Base-by-base conservation (phyloP, 2,888 invertebrate genomes). In the Micoletzkya japonica region DNA sequence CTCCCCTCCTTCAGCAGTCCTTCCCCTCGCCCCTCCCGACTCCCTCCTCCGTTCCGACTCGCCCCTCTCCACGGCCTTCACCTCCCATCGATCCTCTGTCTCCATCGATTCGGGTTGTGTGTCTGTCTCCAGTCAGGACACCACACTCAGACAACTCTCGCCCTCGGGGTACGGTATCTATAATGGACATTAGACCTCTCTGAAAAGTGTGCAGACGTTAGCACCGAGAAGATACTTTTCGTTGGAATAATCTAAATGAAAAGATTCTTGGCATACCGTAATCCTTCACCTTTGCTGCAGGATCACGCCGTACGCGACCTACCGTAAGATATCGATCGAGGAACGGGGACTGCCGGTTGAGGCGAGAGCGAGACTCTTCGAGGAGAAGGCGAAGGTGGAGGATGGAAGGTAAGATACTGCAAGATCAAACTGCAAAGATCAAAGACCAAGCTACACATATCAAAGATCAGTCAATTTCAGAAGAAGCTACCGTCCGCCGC, bases 71-170 rank as follows among this genome's bases (percentile, higher is more conserved):
- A n/a, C n/a, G n/a, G n/a, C n/a, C n/a, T n/a, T n/a, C n/a, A n/a
- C n/a, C n/a, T 59, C 4, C 34, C 24, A 37, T 24, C 37, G 61
- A 28, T 61, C 61, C 2, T 61, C 61, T 7, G 44, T 61, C 1
- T 61, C 61, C 24, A 61, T 44, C 49, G 61, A 61, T 20, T 61
- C 61, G 7, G 61, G 61, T 30, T 61, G 61, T n/a, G 61, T 37
- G 14, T 44, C 49, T 24, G 49, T 44, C 2, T 39, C 39, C 28
- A 61, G 34, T 34, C 10, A 34, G 0, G 36, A 36, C 20, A 32
- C 56, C 30, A 56, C 56, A 24, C 34, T 36, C 24, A 56, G 58
- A 36, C 10, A 39, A 39, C 20, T 58, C 4, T 58, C 58, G 34
- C 58, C 58, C 24, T 4, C 20, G 4, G 34, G 58, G 58, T 58